phyloP scores from a whole-genome alignment of 2,113 vertebrate genomes.

The Platichthys stellatus region DNA sequence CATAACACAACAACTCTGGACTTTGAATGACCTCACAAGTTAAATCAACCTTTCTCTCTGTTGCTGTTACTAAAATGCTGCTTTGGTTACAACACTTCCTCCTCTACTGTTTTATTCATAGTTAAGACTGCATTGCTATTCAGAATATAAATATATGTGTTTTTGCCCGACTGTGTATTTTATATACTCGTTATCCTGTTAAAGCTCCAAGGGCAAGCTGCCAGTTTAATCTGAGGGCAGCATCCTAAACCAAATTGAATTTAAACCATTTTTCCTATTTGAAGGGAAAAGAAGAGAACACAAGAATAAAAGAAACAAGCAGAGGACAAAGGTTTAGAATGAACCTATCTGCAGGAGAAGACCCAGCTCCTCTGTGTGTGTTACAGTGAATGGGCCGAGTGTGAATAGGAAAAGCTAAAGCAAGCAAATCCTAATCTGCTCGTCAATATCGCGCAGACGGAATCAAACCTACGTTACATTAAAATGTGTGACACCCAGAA shows the following conservation, averaged over 20 bases:
- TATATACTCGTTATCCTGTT: slow-evolving; percentile 14
- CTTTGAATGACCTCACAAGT: background rate
- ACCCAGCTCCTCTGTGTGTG: background rate
- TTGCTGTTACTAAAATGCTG: background rate
- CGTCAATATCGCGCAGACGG: background rate
- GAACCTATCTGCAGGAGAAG: background rate
- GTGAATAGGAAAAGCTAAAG: slow-evolving; percentile 8
- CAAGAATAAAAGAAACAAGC: background rate
- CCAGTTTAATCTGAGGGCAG: slow-evolving; percentile 18
- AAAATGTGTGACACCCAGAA: background rate
- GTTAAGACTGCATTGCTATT: background rate
- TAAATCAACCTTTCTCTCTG: background rate
- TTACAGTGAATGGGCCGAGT: background rate
- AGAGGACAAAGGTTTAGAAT: slow-evolving; percentile 8
- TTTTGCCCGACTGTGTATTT: background rate
- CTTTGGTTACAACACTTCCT: background rate
- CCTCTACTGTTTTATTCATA: background rate
- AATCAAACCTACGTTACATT: background rate
- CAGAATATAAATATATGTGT: background rate
- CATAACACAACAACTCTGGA: background rate
- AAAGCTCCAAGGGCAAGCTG: background rate
- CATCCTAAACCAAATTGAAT: background rate
- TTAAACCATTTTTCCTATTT: background rate
- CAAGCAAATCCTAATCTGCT: slow-evolving; percentile 21
- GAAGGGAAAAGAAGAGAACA: background rate